Percentiles rank a stretch among this genome's conserved stretches.
These are phyloP conservation scores for Sinella curviseta DNA, from an alignment of 1,140 invertebrate species.

Conservation along the genomic window DNA sequence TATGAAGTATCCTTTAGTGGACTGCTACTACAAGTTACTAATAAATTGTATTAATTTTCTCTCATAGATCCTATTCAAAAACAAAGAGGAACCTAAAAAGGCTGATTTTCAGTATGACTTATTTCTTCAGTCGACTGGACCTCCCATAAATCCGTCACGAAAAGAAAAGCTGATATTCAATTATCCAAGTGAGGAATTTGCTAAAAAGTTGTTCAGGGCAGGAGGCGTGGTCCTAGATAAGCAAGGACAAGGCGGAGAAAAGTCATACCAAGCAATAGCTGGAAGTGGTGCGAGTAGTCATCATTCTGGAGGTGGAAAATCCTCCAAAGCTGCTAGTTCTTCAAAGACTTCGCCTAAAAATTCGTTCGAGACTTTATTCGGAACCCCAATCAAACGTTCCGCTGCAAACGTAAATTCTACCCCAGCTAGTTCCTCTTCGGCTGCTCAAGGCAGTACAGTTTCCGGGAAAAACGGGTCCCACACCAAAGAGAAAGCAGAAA, in stretches of 20 bases:
- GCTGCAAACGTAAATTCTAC: constrained; percentile 53
- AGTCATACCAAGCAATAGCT: constrained; percentile 33
- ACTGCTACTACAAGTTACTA: no score
- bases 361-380: constrained; percentile 76
- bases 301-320: constrained; percentile 43
- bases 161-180: constrained; percentile 77
- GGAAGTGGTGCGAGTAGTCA: constrained; percentile 27
- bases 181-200: constrained; percentile 85
- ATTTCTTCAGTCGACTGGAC: constrained; percentile 71
- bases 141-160: constrained; percentile 65
- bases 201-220: constrained; percentile 79
- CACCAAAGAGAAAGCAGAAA: constrained; percentile 18
- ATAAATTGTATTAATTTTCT: neutral
- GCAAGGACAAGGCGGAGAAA: constrained; percentile 31
- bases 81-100: constrained; percentile 86
- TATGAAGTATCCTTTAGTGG: neutral
- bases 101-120: constrained; percentile 85
- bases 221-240: constrained; percentile 65
- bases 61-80: constrained; percentile 64
- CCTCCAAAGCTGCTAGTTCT: constrained; percentile 55
- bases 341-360: constrained; percentile 67
- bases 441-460: constrained; percentile 1
- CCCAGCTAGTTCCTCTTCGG: constrained; percentile 49
- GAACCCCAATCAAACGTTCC: constrained; percentile 68
- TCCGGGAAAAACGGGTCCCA: constrained; percentile 1